phyloP scores from a whole-genome alignment of 2,113 vertebrate species.

The Austrofundulus limnaeus region DNA sequence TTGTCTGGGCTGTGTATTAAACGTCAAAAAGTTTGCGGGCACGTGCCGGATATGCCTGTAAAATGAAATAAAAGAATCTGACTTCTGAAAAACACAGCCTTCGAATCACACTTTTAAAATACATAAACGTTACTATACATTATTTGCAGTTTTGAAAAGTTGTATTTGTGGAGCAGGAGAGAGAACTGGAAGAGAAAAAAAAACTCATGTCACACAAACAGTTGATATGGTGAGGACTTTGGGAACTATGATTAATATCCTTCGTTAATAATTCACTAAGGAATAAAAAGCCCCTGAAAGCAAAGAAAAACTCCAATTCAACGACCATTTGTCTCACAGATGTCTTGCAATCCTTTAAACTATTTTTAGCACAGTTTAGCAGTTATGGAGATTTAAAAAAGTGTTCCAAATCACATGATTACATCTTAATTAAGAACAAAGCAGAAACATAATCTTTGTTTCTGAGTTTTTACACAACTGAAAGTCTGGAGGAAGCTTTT shows the following conservation, averaged over 20 bases:
- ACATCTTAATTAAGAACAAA: background rate
- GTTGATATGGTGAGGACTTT: background rate
- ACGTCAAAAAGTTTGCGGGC: background rate
- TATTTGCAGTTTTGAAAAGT: background rate
- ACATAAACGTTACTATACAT: background rate
- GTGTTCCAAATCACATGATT: background rate
- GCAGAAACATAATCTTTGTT: background rate
- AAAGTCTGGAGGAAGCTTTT: background rate
- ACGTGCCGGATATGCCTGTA: background rate
- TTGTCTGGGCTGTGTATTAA: conserved; percentile 12
- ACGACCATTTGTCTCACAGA: background rate
- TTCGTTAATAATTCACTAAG: background rate
- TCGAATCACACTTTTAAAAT: background rate
- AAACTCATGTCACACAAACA: background rate
- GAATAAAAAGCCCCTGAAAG: background rate
- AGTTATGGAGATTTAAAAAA: background rate
- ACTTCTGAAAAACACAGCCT: background rate
- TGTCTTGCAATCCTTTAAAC: background rate
- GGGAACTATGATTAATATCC: background rate
- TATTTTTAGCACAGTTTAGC: background rate
- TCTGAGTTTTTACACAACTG: background rate
- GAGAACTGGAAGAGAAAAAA: background rate
- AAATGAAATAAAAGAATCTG: background rate
- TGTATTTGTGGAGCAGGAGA: background rate
- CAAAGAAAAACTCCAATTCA: background rate